Conservation (phyloP, 2,797 vertebrate genomes). For the Pipistrellus pipistrellus region DNA sequence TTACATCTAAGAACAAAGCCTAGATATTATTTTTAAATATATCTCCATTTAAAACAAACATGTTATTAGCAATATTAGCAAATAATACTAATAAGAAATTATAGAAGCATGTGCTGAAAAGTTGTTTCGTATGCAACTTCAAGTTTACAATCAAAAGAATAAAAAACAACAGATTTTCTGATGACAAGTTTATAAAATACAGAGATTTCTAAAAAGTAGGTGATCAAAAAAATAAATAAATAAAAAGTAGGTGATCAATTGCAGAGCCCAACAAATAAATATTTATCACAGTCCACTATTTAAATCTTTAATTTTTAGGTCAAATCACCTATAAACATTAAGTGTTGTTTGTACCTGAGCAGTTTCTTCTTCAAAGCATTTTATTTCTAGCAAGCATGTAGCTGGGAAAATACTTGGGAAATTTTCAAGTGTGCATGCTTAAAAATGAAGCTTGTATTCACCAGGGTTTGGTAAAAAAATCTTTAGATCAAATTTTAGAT, state of each 20-base stretch:
- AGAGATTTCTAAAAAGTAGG: not conserved
- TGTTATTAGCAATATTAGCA: constrained; percentile 20
- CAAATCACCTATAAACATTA: not conserved
- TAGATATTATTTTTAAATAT: constrained; percentile 41
- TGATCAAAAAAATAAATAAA: no score
- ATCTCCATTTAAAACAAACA: constrained; percentile 39
- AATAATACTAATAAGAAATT: constrained; percentile 20
- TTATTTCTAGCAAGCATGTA: not conserved
- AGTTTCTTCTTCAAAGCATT: constrained; percentile 3
- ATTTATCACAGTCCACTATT: not conserved
- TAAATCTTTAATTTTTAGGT: not conserved
- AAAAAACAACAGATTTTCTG: not conserved
- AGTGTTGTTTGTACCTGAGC: not conserved
- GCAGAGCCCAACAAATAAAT: not conserved
- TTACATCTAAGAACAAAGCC: not conserved
- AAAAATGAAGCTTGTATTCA: constrained; percentile 42
- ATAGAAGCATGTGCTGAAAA: not conserved
- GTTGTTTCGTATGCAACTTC: not conserved
- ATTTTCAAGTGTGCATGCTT: not conserved
- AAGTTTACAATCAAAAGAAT: constrained; percentile 15
- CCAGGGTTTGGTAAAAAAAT: not conserved
- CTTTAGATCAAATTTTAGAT: not conserved
- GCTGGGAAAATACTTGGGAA: not conserved
- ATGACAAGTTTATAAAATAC: constrained; percentile 8
- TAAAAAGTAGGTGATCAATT: not conserved